Conservation (phyloP, 2,797 vertebrate species). For the Tauraco hartlaubi region DNA sequence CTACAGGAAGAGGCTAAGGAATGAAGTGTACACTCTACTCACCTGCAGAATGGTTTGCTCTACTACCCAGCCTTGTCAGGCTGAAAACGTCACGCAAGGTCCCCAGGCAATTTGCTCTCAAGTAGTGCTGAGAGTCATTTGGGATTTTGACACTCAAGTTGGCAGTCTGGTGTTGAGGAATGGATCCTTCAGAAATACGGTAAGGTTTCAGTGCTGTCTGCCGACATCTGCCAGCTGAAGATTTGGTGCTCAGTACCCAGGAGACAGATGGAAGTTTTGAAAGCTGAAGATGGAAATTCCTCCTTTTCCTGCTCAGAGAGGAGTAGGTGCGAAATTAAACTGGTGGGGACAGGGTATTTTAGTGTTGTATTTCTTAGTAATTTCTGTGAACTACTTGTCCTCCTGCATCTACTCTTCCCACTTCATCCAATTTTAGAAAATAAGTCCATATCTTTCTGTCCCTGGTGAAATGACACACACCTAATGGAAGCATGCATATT, state of each 20-base stretch:
- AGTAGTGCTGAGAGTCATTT: not conserved
- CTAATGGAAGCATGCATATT: not conserved
- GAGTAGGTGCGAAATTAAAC: constrained; percentile 11
- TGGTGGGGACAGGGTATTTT: not conserved
- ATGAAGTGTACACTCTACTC: not conserved
- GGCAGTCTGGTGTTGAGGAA: not conserved
- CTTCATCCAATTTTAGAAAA: not conserved
- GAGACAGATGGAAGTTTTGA: not conserved
- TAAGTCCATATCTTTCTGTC: not conserved
- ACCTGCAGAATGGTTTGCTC: not conserved
- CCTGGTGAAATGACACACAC: not conserved
- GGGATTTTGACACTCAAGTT: not conserved
- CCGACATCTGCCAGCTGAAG: not conserved
- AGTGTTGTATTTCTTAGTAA: not conserved
- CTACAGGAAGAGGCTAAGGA: not conserved
- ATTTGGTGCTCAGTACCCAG: not conserved
- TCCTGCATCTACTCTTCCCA: not conserved
- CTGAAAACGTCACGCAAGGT: not conserved
- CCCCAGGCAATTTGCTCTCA: not conserved
- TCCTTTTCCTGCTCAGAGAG: not conserved
- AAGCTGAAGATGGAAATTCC: not conserved
- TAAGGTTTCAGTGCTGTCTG: not conserved
- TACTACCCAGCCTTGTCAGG: not conserved
- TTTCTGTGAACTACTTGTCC: not conserved
- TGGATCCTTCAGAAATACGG: not conserved